Conservation (phyloP, 2,888 invertebrate species). For the Silvanus unidentatus region DNA sequence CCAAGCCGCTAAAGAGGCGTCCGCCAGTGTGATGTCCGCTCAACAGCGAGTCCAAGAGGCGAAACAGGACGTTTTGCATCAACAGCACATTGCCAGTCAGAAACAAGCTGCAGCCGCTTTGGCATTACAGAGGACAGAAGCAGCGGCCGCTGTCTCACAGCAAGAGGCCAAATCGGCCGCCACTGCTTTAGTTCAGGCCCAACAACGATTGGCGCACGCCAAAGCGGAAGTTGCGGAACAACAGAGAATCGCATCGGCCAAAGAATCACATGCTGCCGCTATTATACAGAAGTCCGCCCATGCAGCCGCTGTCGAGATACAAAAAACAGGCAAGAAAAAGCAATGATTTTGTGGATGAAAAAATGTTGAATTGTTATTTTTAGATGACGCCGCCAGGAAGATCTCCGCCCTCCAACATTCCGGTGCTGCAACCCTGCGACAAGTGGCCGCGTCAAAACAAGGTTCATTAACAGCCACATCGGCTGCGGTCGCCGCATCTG, state of each 20-base stretch:
- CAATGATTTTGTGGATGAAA: slow-evolving; percentile 1
- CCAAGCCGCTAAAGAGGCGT: slow-evolving; percentile 68
- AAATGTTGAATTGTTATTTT: background rate
- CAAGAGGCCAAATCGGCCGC: slow-evolving; percentile 63
- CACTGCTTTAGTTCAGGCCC: slow-evolving; percentile 59
- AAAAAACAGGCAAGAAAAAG: slow-evolving; percentile 51
- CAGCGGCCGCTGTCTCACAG: slow-evolving; percentile 61
- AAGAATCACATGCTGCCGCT: slow-evolving; percentile 67
- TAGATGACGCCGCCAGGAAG: slow-evolving; percentile 30
- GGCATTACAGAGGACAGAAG: slow-evolving; percentile 50
- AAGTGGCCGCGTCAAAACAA: slow-evolving; percentile 26
- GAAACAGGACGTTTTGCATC: slow-evolving; percentile 64
- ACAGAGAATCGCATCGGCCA: slow-evolving; percentile 64
- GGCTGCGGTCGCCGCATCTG: slow-evolving; percentile 29
- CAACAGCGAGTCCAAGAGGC: slow-evolving; percentile 69
- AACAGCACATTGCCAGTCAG: slow-evolving; percentile 67
- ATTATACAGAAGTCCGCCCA: slow-evolving; percentile 65
- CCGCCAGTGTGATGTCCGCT: slow-evolving; percentile 62
- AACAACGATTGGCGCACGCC: slow-evolving; percentile 63
- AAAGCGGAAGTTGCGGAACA: slow-evolving; percentile 66
- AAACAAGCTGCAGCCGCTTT: slow-evolving; percentile 66
- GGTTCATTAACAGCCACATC: slow-evolving; percentile 30
- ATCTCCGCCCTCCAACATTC: slow-evolving; percentile 25
- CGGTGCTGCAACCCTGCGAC: slow-evolving; percentile 24
- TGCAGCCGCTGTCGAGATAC: slow-evolving; percentile 64